Percentiles rank a stretch among this genome's conserved stretches.
Evolutionary conservation across 2,888 invertebrate genomes (phyloP).

Genomic region (Mycalesis mineus): DNA sequence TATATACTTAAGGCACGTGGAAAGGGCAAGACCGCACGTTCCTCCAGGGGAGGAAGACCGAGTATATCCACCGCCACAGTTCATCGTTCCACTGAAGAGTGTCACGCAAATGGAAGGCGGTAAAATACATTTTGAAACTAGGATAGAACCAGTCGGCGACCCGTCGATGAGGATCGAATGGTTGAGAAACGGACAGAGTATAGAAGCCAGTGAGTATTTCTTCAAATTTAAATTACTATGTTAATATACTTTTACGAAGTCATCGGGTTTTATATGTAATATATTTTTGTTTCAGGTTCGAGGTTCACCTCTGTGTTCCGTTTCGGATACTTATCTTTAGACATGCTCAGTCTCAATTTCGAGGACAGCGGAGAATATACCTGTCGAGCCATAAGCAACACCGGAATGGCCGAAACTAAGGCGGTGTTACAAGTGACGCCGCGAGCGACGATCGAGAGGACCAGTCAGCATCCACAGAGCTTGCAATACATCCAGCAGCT

Average conservation of each 20-base stretch:
- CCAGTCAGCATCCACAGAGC: conserved; percentile 94
- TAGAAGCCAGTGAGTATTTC: conserved; percentile 89
- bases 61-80: conserved; percentile 93
- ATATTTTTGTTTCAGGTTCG: conserved; percentile 82
- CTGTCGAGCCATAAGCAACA: conserved; percentile 90
- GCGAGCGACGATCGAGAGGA: conserved; percentile 89
- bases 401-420: conserved; percentile 91
- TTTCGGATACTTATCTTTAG: conserved; percentile 97
- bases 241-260: background rate
- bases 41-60: conserved; percentile 91
- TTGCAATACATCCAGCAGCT: conserved; percentile 93
- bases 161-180: conserved; percentile 97
- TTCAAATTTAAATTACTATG: background rate
- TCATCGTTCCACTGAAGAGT: conserved; percentile 92
- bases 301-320: conserved; percentile 96
- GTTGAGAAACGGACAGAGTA: conserved; percentile 93
- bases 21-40: conserved; percentile 89
- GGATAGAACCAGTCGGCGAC: conserved; percentile 97
- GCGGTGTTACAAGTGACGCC: conserved; percentile 89
- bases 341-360: conserved; percentile 89
- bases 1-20: conserved; percentile 94
- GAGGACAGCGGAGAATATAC: conserved; percentile 95
- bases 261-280: background rate
- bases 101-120: conserved; percentile 92
- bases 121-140: conserved; percentile 97